Evolutionary conservation across 2,113 vertebrate species (phyloP), one percentile per base, ranked within the genome.

Genomic region (Lontra canadensis): DNA sequence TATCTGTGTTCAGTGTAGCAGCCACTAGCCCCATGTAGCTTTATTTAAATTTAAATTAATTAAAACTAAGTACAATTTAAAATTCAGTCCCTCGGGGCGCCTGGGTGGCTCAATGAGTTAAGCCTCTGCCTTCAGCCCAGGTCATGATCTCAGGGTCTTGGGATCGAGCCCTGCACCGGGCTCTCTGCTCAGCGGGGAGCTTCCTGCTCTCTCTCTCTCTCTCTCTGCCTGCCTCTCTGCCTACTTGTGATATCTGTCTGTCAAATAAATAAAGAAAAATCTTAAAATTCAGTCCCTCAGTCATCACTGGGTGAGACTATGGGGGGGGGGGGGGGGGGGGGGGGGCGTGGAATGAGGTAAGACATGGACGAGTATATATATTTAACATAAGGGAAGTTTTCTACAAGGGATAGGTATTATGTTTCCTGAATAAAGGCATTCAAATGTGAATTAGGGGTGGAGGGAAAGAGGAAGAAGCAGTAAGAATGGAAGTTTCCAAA

Each of bases 251-350:
- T 15, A 15, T 52, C 49, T 52, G 49, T 52, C 49, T 15, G 49
- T 14, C 49, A 52, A 52, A 52, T 52, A 52, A 52, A 52, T 52
- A 52, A 52, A 52, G 15, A 52, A 52, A 52, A 52, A 52, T 52
- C 49, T 34, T 55, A 55, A 67, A 96, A 67, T 42, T 11, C 31
- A 88, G 31, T 25, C 73, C 59, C 18, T 87, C 29, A 26, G 61
- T 82, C 39, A 59, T 2, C 44, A 74, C 21, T 18, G 10, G 13
- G 26, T 3, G 26, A 10, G 4, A 26, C 10, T 52, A 4, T 2
- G 8, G 23, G 44, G n/a, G 9, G 2, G 47, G 0, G 12, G 0
- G 12, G 44, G 47, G 47, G 12, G 47, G 47, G 13, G 14, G 13
- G 49, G 13, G 13, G 49, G 4, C 4, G 47, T 2, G 15, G 47